Base-by-base conservation (phyloP, 2,113 vertebrate species). In the Rhineura floridana region DNA sequence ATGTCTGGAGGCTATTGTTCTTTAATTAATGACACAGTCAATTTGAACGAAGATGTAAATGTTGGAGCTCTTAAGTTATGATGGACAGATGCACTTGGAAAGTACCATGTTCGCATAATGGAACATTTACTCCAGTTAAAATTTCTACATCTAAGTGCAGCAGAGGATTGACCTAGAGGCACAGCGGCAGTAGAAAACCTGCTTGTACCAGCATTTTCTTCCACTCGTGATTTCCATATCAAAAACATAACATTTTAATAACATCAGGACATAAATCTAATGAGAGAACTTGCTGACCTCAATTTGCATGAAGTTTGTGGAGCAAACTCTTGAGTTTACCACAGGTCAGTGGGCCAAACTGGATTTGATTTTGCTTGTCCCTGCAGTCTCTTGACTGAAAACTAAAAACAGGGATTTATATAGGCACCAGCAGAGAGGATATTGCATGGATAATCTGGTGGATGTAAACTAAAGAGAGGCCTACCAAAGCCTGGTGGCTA, bases 171-270 rank as follows among this genome's bases (percentile, higher is more conserved):
- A 81, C 81, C 91, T 85, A n/a, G n/a, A 82, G 72, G 72, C 3
- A 4, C 1, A 86, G 15, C 33, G 67, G 15, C 39, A 5, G n/a
- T 76, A 89, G n/a, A 19, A 25, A 90, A 73, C 81, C 86, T 42
- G 86, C 48, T 84, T 81, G 62, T 3, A 21, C 50, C 0, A 3
- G 80, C 39, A 89, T 65, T 65, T 0, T 0, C 2, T 8, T 3
- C 36, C 48, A 48, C 55, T 28, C 48, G 3, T 8, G 46, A 69
- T 86, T 86, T 86, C 79, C 84, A 83, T 86, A 86, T 90, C 80
- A 70, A 82, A 90, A 85, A 86, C 33, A n/a, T 52, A 85, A 91
- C 28, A 2, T 39, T 84, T 88, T 65, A 88, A 83, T 65, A 88
- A 76, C 44, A 42, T 76, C 10, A 42, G 52, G 44, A 83, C 12